Percentiles rank a stretch among this genome's conserved stretches.
These are phyloP conservation scores for Mactra quadrangularis DNA, from an alignment of 1,140 invertebrate species.

Conservation along the genomic window DNA sequence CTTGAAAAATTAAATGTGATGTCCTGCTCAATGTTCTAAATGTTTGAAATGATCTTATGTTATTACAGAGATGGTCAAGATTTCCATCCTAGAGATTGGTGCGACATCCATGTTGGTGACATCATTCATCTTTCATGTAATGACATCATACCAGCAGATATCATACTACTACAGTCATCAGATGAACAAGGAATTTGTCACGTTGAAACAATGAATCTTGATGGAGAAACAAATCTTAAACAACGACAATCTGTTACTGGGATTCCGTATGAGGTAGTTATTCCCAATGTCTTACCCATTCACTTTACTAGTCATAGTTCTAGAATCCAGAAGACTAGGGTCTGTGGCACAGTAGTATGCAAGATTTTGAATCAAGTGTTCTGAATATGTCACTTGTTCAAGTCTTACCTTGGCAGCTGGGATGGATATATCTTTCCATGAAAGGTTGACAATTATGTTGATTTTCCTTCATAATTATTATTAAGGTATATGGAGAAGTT, in stretches of 20 bases:
- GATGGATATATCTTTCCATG: no score
- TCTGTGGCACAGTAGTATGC: no score
- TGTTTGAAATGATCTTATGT: no score
- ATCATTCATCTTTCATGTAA: conserved; percentile 98
- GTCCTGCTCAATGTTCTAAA: no score
- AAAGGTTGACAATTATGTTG: no score
- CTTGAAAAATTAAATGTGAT: no score
- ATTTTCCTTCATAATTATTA: no score
- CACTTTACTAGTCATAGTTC: background rate
- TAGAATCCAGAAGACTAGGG: no score
- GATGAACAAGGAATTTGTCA: conserved; percentile 83
- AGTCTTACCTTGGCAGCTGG: no score
- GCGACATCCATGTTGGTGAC: conserved; percentile 93
- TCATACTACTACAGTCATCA: conserved; percentile 89
- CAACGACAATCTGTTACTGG: conserved; percentile 86
- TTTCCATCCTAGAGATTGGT: conserved; percentile 90
- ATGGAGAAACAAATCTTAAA: conserved; percentile 85
- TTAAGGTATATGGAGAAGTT: no score
- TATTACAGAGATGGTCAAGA: conserved; percentile 86
- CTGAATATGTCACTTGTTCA: no score
- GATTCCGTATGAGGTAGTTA: conserved; percentile 68
- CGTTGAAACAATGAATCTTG: conserved; percentile 85
- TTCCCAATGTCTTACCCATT: background rate
- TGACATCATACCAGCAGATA: conserved; percentile 98
- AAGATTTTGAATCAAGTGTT: no score